Evolutionary conservation across 53 echinoderm and acorn worm species (phyloP).

Genomic region (Paracentrotus lividus): DNA sequence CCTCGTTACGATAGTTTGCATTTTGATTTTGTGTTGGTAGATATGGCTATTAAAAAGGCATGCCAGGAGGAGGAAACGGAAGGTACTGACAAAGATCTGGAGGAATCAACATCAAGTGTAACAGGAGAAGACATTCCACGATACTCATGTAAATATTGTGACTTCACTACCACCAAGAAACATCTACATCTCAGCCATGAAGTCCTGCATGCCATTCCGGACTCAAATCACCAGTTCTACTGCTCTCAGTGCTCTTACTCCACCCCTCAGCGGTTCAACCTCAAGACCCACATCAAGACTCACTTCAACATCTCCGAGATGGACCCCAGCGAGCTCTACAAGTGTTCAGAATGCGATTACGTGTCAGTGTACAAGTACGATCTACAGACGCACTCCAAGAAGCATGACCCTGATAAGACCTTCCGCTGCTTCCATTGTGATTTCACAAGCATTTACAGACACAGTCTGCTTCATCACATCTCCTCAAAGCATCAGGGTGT

Average conservation of each 20-base stretch:
- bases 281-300: conserved; percentile 90
- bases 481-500: conserved; percentile 88
- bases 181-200: background rate
- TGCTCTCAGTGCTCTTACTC: conserved; percentile 87
- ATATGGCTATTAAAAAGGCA: background rate
- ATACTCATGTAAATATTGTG: conserved; percentile 50
- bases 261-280: conserved; percentile 83
- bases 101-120: conserved; percentile 4
- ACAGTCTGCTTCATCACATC: conserved; percentile 93
- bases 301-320: conserved; percentile 84
- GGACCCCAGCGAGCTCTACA: conserved; percentile 79
- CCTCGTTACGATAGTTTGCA: too few relatives aligned
- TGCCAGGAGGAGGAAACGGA: background rate
- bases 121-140: background rate
- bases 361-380: conserved; percentile 89
- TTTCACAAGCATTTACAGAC: conserved; percentile 93
- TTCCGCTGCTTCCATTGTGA: conserved; percentile 86
- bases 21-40: background rate
- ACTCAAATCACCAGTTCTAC: conserved; percentile 69
- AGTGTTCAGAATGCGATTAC: conserved; percentile 85
- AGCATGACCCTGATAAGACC: conserved; percentile 88
- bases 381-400: conserved; percentile 82
- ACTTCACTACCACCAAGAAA: conserved; percentile 52
- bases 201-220: conserved; percentile 72
- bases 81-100: background rate